Evolutionary conservation across 2,113 vertebrate genomes (phyloP).

Genomic region (Artemisiospiza belli): DNA sequence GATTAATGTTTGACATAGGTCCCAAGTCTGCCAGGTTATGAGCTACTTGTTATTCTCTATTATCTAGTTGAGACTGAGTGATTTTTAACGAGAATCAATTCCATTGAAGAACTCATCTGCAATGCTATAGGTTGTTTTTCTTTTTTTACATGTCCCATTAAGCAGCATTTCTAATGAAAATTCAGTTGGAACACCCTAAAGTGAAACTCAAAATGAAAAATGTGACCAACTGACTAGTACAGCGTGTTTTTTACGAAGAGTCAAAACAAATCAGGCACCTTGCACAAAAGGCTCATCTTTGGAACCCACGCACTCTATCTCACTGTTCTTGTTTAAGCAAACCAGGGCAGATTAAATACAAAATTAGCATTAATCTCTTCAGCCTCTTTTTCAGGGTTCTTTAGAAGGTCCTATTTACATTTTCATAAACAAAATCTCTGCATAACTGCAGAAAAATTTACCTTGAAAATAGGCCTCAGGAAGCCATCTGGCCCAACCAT

Average conservation of each 20-base stretch:
- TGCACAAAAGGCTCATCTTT: neutral
- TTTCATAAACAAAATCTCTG: neutral
- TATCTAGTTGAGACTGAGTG: neutral
- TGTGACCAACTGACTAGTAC: neutral
- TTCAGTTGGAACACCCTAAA: neutral
- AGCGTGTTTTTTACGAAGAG: neutral
- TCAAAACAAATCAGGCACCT: neutral
- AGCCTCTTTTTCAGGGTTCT: neutral
- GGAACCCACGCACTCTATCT: neutral
- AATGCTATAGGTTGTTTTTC: neutral
- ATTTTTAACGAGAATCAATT: constrained; percentile 1
- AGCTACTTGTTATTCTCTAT: neutral
- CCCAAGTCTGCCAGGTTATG: neutral
- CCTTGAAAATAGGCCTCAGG: neutral
- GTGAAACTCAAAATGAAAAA: neutral
- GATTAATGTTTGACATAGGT: neutral
- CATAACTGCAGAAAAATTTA: neutral
- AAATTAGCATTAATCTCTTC: neutral
- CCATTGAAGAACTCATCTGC: neutral
- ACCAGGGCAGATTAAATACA: neutral
- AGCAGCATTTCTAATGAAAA: neutral
- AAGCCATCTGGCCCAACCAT: neutral
- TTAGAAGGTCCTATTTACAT: neutral
- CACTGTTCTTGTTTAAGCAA: neutral
- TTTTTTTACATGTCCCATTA: neutral